A percentile compares a stretch with the other conserved stretches of the same genome.
These are phyloP conservation scores for Maniola hyperantus DNA, from an alignment of 2,888 invertebrate species.

Conservation along the genomic window DNA sequence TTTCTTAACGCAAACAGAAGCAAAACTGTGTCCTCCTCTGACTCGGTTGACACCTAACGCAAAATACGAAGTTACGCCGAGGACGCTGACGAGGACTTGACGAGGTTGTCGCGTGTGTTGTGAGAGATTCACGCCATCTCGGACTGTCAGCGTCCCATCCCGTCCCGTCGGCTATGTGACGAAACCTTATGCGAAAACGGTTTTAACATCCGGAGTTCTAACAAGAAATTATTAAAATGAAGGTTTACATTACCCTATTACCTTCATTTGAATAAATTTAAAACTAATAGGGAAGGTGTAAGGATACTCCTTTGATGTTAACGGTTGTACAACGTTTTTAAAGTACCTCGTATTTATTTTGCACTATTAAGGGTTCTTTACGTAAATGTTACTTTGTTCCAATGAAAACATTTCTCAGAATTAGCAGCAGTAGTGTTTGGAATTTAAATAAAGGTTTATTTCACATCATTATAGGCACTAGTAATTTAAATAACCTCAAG, in stretches of 20 bases:
- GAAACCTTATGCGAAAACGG: conserved; percentile 24
- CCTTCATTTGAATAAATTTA: conserved; percentile 33
- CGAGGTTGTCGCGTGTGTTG: too few relatives aligned
- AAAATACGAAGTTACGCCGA: too few relatives aligned
- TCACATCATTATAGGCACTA: neutral
- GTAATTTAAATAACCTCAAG: neutral
- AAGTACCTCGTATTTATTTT: conserved; percentile 12
- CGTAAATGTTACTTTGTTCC: conserved; percentile 1
- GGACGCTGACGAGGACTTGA: too few relatives aligned
- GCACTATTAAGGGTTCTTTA: conserved; percentile 6
- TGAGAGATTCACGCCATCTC: too few relatives aligned
- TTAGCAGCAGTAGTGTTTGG: neutral
- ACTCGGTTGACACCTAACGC: too few relatives aligned
- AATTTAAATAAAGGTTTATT: neutral
- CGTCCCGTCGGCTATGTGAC: too few relatives aligned
- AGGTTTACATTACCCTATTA: conserved; percentile 32
- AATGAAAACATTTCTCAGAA: neutral
- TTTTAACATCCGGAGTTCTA: conserved; percentile 29
- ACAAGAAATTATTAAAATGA: conserved; percentile 39
- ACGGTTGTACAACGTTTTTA: conserved; percentile 16
- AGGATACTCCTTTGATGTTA: conserved; percentile 24
- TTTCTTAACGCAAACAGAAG: too few relatives aligned
- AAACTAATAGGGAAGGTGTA: conserved; percentile 26
- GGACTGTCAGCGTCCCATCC: too few relatives aligned
- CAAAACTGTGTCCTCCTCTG: too few relatives aligned